These are phyloP conservation scores for Sphinx pinastri DNA, from an alignment of 2,888 invertebrate species.

Conservation along the genomic window DNA sequence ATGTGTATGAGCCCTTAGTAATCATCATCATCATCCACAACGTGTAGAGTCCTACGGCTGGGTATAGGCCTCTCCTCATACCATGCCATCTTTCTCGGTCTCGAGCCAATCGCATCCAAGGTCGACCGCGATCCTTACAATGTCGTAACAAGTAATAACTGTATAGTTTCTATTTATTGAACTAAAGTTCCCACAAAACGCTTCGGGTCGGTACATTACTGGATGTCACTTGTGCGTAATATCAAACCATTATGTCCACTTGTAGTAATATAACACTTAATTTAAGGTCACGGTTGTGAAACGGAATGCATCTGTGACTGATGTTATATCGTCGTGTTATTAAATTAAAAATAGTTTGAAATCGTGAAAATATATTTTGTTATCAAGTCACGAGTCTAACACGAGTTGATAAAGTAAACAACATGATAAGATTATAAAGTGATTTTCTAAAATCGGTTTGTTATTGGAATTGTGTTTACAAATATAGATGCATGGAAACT, in stretches of 20 bases:
- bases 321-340: background rate
- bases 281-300: slow-evolving; percentile 1
- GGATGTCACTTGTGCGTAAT: background rate
- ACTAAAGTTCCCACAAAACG: background rate
- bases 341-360: background rate
- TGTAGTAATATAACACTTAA: background rate
- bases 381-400: background rate
- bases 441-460: background rate
- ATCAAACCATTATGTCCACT: background rate
- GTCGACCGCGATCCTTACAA: too few relatives aligned
- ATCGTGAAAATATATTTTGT: background rate
- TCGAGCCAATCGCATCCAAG: too few relatives aligned
- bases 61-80: too few relatives aligned
- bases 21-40: too few relatives aligned
- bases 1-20: too few relatives aligned
- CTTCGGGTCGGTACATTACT: background rate
- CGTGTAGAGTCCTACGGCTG: too few relatives aligned
- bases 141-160: too few relatives aligned
- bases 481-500: too few relatives aligned
- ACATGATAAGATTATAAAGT: background rate
- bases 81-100: too few relatives aligned
- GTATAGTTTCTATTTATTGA: background rate
- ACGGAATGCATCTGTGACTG: background rate
- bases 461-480: too few relatives aligned
- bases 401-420: background rate